Conservation (phyloP, 2,888 invertebrate genomes). For the Xanthorhoe designata region DNA sequence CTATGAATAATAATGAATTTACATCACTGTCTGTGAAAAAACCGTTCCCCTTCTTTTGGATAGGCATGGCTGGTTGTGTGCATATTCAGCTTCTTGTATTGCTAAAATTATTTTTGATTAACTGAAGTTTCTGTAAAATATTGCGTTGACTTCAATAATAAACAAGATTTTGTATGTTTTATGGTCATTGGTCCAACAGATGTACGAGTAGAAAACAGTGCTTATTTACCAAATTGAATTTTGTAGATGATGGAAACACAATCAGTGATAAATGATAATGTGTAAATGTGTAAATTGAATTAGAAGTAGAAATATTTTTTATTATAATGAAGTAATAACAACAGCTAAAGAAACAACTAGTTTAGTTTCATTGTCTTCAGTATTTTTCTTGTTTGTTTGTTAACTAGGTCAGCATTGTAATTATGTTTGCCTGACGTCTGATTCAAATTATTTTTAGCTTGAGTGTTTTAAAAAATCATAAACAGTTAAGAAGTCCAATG, state of each 20-base stretch:
- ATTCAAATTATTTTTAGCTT: slow-evolving; percentile 43
- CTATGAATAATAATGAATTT: slow-evolving; percentile 31
- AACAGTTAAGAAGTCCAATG: not conserved
- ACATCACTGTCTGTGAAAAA: slow-evolving; percentile 23
- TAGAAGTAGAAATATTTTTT: not conserved
- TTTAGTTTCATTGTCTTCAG: slow-evolving; percentile 6
- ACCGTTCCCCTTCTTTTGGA: slow-evolving; percentile 11
- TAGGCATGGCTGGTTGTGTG: slow-evolving; percentile 22
- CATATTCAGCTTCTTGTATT: not conserved
- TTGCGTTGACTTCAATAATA: too few relatives aligned
- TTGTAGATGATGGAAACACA: too few relatives aligned
- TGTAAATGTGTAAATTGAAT: too few relatives aligned
- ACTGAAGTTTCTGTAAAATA: not conserved
- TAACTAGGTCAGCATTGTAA: slow-evolving; percentile 49
- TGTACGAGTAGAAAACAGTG: too few relatives aligned
- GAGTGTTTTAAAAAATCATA: slow-evolving; percentile 17
- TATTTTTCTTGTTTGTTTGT: slow-evolving; percentile 41
- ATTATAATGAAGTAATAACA: not conserved
- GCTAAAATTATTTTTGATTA: not conserved
- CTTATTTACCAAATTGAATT: too few relatives aligned
- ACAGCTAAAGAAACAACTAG: slow-evolving; percentile 1
- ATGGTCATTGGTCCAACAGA: too few relatives aligned
- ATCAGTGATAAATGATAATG: too few relatives aligned
- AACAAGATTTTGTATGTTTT: not conserved
- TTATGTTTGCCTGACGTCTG: slow-evolving; percentile 40